Evolutionary conservation across 2,797 vertebrate species (phyloP).

Genomic region (Onychomys arenicola): DNA sequence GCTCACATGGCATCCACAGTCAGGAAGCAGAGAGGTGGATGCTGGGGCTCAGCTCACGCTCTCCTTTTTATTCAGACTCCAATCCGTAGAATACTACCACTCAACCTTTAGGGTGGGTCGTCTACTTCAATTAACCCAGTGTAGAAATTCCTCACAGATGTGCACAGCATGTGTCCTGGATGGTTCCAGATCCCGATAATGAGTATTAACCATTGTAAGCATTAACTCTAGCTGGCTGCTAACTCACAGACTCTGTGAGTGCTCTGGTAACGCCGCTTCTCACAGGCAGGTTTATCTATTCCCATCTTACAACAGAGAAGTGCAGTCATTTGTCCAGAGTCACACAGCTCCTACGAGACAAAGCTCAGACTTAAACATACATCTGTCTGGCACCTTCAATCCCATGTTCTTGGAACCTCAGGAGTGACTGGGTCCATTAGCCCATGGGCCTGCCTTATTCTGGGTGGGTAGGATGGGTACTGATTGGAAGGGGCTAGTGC

Average conservation of each 20-base stretch:
- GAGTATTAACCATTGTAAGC: accelerated
- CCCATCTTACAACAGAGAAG: neutral
- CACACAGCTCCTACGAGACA: neutral
- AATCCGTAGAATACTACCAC: neutral
- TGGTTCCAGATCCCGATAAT: neutral
- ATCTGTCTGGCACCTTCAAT: accelerated
- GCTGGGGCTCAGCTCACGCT: neutral
- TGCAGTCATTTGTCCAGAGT: neutral
- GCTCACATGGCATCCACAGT: neutral
- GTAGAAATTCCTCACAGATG: neutral
- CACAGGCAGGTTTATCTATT: neutral
- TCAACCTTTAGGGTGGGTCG: neutral
- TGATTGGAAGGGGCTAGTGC: neutral
- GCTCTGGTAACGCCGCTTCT: neutral
- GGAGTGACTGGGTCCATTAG: neutral
- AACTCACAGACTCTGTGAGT: neutral
- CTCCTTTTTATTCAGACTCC: neutral
- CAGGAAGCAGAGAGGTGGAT: neutral
- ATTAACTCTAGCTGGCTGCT: no score
- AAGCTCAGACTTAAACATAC: neutral
- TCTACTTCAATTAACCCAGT: neutral
- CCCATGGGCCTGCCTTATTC: neutral
- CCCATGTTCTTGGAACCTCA: neutral
- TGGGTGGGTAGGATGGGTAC: neutral
- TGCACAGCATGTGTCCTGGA: neutral